phyloP scores from a whole-genome alignment of 2,888 invertebrate genomes.

The Plagodis dolabraria region DNA sequence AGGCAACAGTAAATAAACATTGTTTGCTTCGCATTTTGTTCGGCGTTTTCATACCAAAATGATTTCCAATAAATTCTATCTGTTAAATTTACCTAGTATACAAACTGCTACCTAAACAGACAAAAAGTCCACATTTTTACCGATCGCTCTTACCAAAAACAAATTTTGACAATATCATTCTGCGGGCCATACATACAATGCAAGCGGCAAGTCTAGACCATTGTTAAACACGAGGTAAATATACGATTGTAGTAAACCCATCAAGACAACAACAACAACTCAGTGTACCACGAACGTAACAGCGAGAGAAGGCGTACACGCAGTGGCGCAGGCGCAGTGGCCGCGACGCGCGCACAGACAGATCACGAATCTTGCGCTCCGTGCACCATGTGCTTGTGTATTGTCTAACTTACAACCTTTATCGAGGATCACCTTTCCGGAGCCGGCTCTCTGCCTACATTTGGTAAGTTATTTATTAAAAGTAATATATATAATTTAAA shows the following conservation, averaged over 20 bases:
- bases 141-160: no score
- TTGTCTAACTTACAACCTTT: slow-evolving; percentile 36
- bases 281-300: slow-evolving; percentile 33
- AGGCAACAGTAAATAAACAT: no score
- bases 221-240: no score
- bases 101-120: no score
- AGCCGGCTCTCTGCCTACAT: slow-evolving; percentile 19
- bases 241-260: background rate
- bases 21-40: no score
- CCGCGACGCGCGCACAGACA: slow-evolving; percentile 56
- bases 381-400: slow-evolving; percentile 43
- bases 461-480: slow-evolving; percentile 26
- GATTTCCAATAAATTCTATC: no score
- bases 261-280: slow-evolving; percentile 21
- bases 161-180: no score
- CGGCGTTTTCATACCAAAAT: no score
- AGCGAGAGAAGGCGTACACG: slow-evolving; percentile 41
- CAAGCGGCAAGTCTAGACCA: no score
- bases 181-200: no score
- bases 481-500: background rate
- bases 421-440: slow-evolving; percentile 16
- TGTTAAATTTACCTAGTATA: no score
- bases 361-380: slow-evolving; percentile 52
- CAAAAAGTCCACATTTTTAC: no score
- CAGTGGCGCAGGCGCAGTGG: slow-evolving; percentile 56